Percentiles rank a stretch among this genome's conserved stretches.
Evolutionary conservation across 2,888 invertebrate species (phyloP).

Genomic region (Amphipoea oculea): DNA sequence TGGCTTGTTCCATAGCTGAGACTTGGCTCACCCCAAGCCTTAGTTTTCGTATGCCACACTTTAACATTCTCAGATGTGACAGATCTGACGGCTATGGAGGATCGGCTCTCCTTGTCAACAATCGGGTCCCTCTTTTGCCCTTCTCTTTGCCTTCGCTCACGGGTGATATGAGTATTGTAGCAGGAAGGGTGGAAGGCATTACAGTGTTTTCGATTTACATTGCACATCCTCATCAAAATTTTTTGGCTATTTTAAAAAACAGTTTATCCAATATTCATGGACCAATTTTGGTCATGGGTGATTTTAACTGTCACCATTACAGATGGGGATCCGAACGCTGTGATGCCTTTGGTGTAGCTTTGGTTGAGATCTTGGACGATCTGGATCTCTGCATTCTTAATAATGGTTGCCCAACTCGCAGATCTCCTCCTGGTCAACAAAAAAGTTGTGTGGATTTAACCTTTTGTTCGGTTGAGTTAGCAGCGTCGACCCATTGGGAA

Average conservation of each 20-base stretch:
- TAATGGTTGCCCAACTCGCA: background rate
- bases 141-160: background rate
- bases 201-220: background rate
- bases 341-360: background rate
- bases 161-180: background rate
- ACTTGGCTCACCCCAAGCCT: background rate
- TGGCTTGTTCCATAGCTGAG: background rate
- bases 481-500: background rate
- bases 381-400: background rate
- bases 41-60: background rate
- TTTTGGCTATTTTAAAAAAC: background rate
- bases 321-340: background rate
- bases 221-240: background rate
- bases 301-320: background rate
- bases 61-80: background rate
- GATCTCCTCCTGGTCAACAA: background rate
- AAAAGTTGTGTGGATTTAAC: conserved; percentile 1
- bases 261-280: background rate
- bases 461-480: background rate
- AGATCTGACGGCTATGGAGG: background rate
- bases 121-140: background rate
- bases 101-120: background rate
- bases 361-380: background rate
- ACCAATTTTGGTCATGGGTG: background rate
- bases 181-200: background rate